Evolutionary conservation across 1,140 invertebrate species (phyloP).

Genomic region (Reticulitermes speratus): DNA sequence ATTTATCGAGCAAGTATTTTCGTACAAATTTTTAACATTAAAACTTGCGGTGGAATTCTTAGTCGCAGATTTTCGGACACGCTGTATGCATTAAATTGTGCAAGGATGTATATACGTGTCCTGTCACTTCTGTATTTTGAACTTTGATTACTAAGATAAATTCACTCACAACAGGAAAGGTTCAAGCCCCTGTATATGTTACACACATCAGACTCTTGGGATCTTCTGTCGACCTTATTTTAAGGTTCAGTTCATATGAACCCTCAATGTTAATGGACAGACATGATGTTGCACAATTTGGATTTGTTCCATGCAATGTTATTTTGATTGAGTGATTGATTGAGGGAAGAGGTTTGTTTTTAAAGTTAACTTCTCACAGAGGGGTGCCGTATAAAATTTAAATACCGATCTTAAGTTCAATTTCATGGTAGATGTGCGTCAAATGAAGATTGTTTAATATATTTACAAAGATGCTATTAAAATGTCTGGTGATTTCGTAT

Average conservation of each 20-base stretch:
- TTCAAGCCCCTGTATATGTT: background rate
- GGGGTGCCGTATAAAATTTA: background rate
- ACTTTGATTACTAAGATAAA: background rate
- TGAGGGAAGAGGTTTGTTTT: background rate
- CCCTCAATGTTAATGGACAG: background rate
- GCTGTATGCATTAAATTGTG: background rate
- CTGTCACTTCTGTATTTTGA: background rate
- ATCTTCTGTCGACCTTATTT: background rate
- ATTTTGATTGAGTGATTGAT: background rate
- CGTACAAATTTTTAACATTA: too few relatives aligned
- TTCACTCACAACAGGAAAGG: background rate
- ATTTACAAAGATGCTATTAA: too few relatives aligned
- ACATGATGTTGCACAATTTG: background rate
- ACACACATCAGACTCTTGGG: background rate
- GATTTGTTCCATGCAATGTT: constrained; percentile 1
- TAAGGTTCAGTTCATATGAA: background rate
- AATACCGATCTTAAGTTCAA: background rate
- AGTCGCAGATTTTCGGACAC: too few relatives aligned
- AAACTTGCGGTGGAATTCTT: too few relatives aligned
- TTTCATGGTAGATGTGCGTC: background rate
- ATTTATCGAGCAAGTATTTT: too few relatives aligned
- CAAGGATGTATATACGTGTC: background rate
- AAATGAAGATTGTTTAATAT: background rate
- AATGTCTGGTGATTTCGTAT: too few relatives aligned
- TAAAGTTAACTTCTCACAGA: background rate